Percentiles rank a stretch among this genome's conserved stretches.
Conservation (phyloP, 2,797 vertebrate species). For the Phalanger gymnotis region DNA sequence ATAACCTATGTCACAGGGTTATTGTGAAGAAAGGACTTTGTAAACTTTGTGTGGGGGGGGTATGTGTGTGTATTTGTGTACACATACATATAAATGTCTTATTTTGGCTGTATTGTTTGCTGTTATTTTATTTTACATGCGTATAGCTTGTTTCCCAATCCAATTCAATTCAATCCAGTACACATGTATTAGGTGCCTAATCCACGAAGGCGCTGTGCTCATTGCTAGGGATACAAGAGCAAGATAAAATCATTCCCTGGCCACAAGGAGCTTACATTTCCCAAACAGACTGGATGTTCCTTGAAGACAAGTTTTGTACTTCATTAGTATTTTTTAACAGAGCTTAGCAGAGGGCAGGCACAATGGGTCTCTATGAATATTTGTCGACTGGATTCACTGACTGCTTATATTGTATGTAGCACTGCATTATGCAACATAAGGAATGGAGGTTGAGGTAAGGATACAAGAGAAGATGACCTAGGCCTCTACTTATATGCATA, state of each 20-base stretch:
- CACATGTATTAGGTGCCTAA: background rate
- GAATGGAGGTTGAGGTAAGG: background rate
- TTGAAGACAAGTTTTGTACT: background rate
- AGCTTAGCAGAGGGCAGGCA: background rate
- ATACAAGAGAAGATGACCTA: background rate
- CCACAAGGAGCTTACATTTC: background rate
- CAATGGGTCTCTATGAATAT: background rate
- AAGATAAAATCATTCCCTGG: background rate
- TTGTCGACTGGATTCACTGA: background rate
- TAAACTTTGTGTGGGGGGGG: background rate
- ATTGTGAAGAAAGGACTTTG: background rate
- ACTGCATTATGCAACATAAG: background rate
- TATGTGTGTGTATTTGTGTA: no score
- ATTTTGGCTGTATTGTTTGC: background rate
- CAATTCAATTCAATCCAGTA: background rate
- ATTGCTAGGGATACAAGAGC: background rate
- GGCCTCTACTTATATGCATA: background rate
- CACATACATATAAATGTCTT: background rate
- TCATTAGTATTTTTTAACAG: background rate
- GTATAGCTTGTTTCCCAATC: background rate
- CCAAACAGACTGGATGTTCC: background rate
- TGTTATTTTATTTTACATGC: background rate
- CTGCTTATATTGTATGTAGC: background rate
- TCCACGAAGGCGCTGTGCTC: background rate
- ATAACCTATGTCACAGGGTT: background rate